Base-by-base conservation (phyloP, 2,888 invertebrate genomes). In the Fragum sueziense region DNA sequence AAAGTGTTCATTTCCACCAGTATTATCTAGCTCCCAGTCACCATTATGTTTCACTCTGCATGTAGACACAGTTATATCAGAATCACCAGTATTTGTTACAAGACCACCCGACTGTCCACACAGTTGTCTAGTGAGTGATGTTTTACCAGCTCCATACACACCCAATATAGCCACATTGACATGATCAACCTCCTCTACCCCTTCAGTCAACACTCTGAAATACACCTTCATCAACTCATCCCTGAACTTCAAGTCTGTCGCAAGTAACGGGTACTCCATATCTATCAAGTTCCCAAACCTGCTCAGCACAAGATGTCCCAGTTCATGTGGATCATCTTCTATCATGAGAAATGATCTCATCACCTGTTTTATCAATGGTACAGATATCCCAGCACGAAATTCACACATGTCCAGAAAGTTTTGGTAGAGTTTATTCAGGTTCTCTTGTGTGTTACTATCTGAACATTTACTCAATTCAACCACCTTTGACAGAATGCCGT, bases 381-480 rank as follows among this genome's bases (percentile, higher is more conserved):
- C 59, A 9, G 59, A 59, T 59, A 59, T 59, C 14, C 59, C 59
- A 4, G 59, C 9, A 59, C 29, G 59, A 29, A 59, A 59, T 59
- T 29, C 29, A 29, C 27, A 27, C 27, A 29, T 59, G 29, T 59
- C 59, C 11, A 59, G 9, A 59, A 59, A 59, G 27, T 27, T 9
- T 11, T 4, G 9, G 17, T 59, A 59, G 14, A 59, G 2, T 59
- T 59, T 22, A 22, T 17, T 59, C 27, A 59, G 31, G 0, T 29
- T 27, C 31, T 59, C 17, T 1, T 29, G 11, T 29, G 2, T 31
- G 14, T 59, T 9, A 59, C 2, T 37, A 37, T 37, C 37, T 37
- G 7, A 9, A 37, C 14, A 37, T 37, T 37, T 37, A 37, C 37
- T 37, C 37, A 37, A 37, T 37, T 37, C 7, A 6, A 37, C 37